Evolutionary conservation across 2,888 invertebrate species (phyloP).

Genomic region (Colostygia pectinataria): DNA sequence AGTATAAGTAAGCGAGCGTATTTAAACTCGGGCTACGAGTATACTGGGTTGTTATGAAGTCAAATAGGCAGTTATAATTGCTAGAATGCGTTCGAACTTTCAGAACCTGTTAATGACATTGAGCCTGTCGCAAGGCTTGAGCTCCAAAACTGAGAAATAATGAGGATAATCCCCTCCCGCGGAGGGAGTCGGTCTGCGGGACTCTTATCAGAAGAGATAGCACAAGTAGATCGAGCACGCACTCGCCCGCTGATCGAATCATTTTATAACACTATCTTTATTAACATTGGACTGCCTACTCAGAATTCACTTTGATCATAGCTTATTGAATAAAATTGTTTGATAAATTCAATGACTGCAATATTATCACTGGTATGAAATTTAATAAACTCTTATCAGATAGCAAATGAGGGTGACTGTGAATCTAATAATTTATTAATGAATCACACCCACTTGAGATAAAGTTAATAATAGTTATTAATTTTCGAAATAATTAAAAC

Average conservation of each 20-base stretch:
- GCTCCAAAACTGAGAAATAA: constrained; percentile 64
- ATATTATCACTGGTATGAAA: constrained; percentile 65
- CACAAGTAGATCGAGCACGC: constrained; percentile 68
- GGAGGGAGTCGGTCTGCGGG: constrained; percentile 50
- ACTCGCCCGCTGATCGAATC: constrained; percentile 57
- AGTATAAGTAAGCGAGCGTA: constrained; percentile 55
- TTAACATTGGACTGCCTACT: constrained; percentile 59
- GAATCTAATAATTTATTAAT: constrained; percentile 64
- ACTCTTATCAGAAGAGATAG: constrained; percentile 70
- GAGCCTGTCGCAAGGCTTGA: constrained; percentile 34
- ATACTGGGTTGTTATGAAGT: constrained; percentile 46
- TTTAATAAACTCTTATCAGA: constrained; percentile 75
- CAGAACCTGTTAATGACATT: constrained; percentile 24
- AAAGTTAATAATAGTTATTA: constrained; percentile 18
- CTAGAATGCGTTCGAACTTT: constrained; percentile 26
- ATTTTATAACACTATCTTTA: constrained; percentile 66
- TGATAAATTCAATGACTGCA: constrained; percentile 59
- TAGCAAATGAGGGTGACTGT: constrained; percentile 59
- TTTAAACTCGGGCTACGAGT: constrained; percentile 48
- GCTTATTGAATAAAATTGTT: constrained; percentile 54
- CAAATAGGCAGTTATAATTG: constrained; percentile 42
- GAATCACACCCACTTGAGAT: constrained; percentile 58
- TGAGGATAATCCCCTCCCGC: constrained; percentile 65
- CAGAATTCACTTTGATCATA: constrained; percentile 68
- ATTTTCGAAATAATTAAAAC: too few relatives aligned